These are phyloP conservation scores for Stictonetta naevosa DNA, from an alignment of 2,113 vertebrate species.

Conservation along the genomic window DNA sequence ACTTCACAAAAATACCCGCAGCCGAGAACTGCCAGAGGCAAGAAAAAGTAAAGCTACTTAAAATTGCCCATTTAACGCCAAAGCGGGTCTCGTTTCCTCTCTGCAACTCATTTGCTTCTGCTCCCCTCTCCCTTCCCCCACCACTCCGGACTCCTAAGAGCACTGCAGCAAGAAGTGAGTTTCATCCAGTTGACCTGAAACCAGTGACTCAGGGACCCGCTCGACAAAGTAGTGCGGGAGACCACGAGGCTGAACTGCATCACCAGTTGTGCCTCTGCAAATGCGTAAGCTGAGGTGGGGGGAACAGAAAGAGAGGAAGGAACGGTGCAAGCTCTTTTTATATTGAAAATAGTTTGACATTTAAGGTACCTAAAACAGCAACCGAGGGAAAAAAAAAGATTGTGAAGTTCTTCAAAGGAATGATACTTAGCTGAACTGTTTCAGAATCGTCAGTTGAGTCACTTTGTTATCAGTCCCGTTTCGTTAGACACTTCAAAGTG, in stretches of 20 bases:
- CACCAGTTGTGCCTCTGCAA: neutral
- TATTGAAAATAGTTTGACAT: conserved; percentile 13
- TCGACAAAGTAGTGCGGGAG: neutral
- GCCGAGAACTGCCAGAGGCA: neutral
- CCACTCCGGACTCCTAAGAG: neutral
- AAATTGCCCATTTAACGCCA: neutral
- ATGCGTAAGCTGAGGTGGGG: neutral
- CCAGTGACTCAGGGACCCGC: accelerated
- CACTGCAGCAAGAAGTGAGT: neutral
- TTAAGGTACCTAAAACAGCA: conserved; percentile 31
- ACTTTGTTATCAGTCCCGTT: neutral
- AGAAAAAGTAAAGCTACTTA: neutral
- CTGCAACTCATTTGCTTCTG: neutral
- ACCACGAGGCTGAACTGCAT: neutral
- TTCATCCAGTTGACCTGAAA: neutral
- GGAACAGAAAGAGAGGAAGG: neutral
- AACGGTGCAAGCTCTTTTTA: neutral
- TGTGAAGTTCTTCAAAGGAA: conserved; percentile 1
- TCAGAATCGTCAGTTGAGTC: conserved; percentile 20
- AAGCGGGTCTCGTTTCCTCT: neutral
- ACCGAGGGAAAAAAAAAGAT: neutral
- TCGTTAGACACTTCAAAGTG: neutral
- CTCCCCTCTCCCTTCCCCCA: neutral
- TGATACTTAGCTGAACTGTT: neutral
- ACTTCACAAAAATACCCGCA: conserved; percentile 49